Conservation (phyloP, 2,797 vertebrate species). For the Esox masquinongy region DNA sequence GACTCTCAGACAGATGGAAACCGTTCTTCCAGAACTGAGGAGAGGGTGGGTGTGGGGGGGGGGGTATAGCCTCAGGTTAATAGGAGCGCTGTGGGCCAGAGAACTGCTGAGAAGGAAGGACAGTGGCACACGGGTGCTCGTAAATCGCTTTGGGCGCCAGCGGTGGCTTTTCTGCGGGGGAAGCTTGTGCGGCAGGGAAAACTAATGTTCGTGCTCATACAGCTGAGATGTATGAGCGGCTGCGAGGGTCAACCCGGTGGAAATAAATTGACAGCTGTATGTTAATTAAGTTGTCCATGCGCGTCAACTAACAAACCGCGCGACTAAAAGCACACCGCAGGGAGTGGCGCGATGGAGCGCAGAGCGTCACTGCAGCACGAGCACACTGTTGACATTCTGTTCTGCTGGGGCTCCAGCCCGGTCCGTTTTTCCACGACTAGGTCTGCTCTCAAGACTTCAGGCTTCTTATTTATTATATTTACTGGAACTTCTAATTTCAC, state of each 20-base stretch:
- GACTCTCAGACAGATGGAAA: conserved; percentile 74
- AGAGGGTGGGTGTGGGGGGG: too few relatives aligned
- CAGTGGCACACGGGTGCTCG: conserved; percentile 30
- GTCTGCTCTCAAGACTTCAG: background rate
- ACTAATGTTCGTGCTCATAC: conserved; percentile 53
- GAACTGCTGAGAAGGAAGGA: conserved; percentile 8
- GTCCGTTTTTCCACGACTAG: background rate
- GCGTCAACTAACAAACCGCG: conserved; percentile 27
- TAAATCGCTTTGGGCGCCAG: conserved; percentile 47
- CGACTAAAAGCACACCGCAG: background rate
- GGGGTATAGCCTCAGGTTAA: conserved; percentile 13
- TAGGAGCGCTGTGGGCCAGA: conserved; percentile 20
- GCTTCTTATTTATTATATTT: too few relatives aligned
- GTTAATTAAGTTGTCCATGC: conserved; percentile 73
- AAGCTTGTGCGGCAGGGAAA: conserved; percentile 16
- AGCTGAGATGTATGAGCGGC: background rate
- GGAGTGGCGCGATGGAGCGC: conserved; percentile 30
- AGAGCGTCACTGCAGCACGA: conserved; percentile 36
- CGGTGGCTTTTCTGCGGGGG: background rate
- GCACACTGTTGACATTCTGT: conserved; percentile 11
- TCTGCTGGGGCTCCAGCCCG: conserved; percentile 10
- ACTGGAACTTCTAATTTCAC: background rate
- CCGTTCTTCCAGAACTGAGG: conserved; percentile 39
- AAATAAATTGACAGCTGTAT: conserved; percentile 80
- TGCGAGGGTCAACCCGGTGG: conserved; percentile 44